Percentiles rank a stretch among this genome's conserved stretches.
Conservation (phyloP, 2,888 invertebrate genomes). For the Lasius fuliginosus region DNA sequence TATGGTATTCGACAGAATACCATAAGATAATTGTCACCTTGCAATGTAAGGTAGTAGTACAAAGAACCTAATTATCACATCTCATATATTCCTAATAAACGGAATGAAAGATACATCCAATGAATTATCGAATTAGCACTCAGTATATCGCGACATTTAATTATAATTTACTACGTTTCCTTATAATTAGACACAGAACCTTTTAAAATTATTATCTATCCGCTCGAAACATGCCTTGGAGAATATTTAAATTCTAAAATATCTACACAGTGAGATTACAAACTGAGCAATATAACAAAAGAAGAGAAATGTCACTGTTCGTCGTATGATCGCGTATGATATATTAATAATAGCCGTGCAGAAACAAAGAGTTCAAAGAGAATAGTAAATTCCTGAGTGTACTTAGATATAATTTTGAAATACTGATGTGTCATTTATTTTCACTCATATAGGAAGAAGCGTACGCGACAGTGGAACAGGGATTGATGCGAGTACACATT, state of each 20-base stretch:
- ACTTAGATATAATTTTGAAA: background rate
- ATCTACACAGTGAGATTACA: background rate
- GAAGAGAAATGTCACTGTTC: background rate
- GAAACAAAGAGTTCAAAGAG: background rate
- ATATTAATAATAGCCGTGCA: background rate
- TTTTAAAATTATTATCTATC: background rate
- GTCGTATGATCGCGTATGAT: background rate
- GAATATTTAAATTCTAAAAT: background rate
- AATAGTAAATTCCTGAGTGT: background rate
- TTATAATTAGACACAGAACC: background rate
- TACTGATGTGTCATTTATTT: background rate
- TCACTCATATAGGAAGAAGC: background rate
- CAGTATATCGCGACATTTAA: background rate
- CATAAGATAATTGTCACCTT: constrained; percentile 1
- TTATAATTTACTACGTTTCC: background rate
- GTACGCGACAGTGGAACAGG: background rate
- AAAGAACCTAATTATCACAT: background rate
- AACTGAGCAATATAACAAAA: background rate
- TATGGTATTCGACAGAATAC: background rate
- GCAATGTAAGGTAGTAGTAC: background rate
- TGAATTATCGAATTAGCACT: background rate
- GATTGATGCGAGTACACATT: background rate
- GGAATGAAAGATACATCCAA: background rate
- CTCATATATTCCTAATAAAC: background rate
- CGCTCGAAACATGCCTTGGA: background rate